These are phyloP conservation scores for Caenorhabditis inopinata DNA, from an alignment of 1,140 invertebrate species.

Conservation along the genomic window DNA sequence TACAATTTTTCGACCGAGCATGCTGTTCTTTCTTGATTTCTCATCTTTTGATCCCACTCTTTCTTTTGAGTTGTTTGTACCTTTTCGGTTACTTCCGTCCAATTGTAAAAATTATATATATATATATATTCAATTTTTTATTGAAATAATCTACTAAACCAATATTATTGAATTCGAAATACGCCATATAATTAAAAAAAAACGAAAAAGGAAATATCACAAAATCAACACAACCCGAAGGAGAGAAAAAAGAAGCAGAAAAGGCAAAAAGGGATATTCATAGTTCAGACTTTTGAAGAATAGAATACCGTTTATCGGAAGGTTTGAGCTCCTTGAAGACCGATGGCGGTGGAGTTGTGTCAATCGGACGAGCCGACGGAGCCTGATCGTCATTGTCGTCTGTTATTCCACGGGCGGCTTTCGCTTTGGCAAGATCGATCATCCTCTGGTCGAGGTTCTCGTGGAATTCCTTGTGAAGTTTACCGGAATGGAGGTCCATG, in stretches of 20 bases:
- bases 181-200: neutral
- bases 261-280: constrained; percentile 26
- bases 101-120: constrained; percentile 6
- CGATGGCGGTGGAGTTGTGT: constrained; percentile 64
- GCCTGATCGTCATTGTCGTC: constrained; percentile 34
- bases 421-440: constrained; percentile 58
- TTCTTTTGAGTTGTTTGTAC: neutral
- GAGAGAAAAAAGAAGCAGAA: neutral
- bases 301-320: constrained; percentile 64
- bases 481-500: constrained; percentile 63
- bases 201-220: constrained; percentile 3
- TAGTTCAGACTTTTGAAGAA: constrained; percentile 62
- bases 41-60: neutral
- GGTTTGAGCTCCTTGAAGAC: constrained; percentile 66
- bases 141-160: neutral
- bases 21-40: neutral
- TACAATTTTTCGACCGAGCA: constrained; percentile 12
- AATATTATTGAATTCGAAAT: neutral
- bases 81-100: neutral
- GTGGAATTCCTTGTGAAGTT: constrained; percentile 64
- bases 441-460: constrained; percentile 65
- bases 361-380: constrained; percentile 48
- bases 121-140: too few species aligned
- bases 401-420: constrained; percentile 36
- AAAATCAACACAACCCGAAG: neutral